Percentiles rank a stretch among this genome's conserved stretches.
Conservation (phyloP, 2,888 invertebrate genomes). For the Linnaemya vulpina region DNA sequence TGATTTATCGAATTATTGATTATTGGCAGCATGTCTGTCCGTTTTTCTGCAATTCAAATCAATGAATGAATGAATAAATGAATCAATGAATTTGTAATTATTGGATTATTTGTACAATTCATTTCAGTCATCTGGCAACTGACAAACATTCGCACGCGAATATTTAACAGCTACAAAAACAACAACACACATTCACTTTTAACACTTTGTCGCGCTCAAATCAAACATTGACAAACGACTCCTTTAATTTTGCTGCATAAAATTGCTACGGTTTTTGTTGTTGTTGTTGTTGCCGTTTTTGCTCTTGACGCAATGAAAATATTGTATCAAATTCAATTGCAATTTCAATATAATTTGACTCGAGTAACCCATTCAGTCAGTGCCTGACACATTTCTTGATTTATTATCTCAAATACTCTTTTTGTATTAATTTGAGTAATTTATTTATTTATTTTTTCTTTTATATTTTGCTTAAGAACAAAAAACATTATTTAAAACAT, state of each 20-base stretch:
- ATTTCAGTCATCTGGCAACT: constrained; percentile 20
- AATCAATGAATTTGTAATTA: constrained; percentile 59
- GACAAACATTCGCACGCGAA: constrained; percentile 7
- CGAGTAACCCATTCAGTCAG: constrained; percentile 39
- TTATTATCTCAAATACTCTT: constrained; percentile 51
- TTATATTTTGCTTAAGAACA: not conserved
- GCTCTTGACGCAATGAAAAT: not conserved
- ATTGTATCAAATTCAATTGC: constrained; percentile 41
- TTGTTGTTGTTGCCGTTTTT: not conserved
- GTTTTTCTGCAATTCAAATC: constrained; percentile 15
- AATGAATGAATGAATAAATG: constrained; percentile 57
- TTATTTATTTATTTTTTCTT: constrained; percentile 11
- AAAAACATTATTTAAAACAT: constrained; percentile 10
- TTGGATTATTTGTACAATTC: constrained; percentile 53
- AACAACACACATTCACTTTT: constrained; percentile 59
- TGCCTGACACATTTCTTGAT: constrained; percentile 67
- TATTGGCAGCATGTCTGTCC: constrained; percentile 15
- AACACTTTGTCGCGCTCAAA: constrained; percentile 60
- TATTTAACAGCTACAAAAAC: not conserved
- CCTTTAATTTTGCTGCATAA: constrained; percentile 38
- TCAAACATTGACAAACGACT: constrained; percentile 60
- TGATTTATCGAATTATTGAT: constrained; percentile 55
- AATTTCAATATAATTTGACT: constrained; percentile 47
- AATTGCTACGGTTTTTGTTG: constrained; percentile 12
- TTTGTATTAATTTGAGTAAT: constrained; percentile 42